These are phyloP conservation scores for Bombus cullumanus DNA, from an alignment of 1,140 invertebrate genomes.

Conservation along the genomic window DNA sequence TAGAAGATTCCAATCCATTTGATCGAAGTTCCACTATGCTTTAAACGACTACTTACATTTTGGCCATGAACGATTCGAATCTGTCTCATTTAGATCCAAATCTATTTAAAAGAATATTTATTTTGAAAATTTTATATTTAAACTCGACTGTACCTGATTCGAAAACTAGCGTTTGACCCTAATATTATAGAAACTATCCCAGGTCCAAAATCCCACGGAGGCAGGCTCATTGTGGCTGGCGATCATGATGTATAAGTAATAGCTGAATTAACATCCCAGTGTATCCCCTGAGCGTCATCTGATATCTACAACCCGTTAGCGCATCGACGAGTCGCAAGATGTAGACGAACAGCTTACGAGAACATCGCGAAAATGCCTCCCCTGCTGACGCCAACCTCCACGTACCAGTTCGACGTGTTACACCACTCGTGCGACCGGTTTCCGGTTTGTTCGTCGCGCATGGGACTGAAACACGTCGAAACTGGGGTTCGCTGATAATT, in stretches of 20 bases:
- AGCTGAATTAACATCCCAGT: conserved; percentile 81
- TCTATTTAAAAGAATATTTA: background rate
- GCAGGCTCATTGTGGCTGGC: conserved; percentile 7
- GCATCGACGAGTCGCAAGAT: conserved; percentile 57
- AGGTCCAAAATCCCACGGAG: background rate
- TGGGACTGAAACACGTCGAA: background rate
- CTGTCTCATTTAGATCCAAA: background rate
- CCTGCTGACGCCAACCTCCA: conserved; percentile 16
- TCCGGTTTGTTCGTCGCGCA: conserved; percentile 5
- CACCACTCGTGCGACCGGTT: conserved; percentile 11
- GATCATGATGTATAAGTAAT: conserved; percentile 75
- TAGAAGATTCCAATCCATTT: background rate
- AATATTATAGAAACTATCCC: background rate
- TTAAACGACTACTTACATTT: too few species aligned
- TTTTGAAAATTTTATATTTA: background rate
- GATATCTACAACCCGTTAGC: conserved; percentile 75
- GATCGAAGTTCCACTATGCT: background rate
- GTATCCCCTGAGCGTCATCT: conserved; percentile 80
- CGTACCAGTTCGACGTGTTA: background rate
- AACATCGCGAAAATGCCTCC: conserved; percentile 64
- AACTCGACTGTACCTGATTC: background rate
- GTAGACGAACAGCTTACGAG: conserved; percentile 46
- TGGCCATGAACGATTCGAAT: background rate
- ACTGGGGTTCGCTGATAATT: background rate
- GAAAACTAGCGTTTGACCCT: background rate